Percentiles rank a stretch among this genome's conserved stretches.
phyloP scores from a whole-genome alignment of 92 coral and sea anemone species.

The Siderastrea radians region DNA sequence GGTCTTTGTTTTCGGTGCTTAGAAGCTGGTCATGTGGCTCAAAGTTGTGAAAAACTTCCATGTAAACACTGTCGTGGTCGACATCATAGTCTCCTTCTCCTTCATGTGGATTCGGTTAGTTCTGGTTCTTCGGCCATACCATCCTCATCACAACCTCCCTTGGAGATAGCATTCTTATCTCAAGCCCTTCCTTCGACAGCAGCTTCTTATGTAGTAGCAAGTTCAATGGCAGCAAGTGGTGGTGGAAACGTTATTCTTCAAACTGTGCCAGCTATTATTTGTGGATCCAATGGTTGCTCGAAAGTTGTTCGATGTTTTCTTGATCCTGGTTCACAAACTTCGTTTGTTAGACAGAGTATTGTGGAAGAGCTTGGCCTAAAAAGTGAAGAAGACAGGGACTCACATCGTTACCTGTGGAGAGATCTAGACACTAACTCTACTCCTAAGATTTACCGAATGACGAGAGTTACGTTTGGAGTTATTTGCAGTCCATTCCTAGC shows the following conservation, averaged over 20 bases:
- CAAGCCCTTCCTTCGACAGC: not conserved
- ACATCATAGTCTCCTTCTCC: no score
- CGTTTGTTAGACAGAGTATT: no score
- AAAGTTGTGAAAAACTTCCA: no score
- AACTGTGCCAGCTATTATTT: constrained; percentile 38
- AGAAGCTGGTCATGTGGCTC: no score
- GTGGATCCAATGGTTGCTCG: constrained; percentile 27
- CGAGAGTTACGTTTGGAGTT: constrained; percentile 21
- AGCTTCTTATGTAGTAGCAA: not conserved
- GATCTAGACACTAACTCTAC: constrained; percentile 22
- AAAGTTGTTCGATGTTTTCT: constrained; percentile 46
- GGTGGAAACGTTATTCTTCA: constrained; percentile 33
- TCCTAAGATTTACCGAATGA: constrained; percentile 28
- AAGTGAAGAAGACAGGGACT: constrained; percentile 27
- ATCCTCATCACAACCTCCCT: no score
- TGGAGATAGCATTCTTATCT: not conserved
- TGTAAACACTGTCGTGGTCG: no score
- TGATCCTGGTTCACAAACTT: constrained; percentile 35
- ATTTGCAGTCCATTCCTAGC: not conserved
- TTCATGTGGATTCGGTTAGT: no score
- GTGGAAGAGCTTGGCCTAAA: not conserved
- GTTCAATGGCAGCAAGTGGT: not conserved
- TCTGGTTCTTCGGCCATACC: no score
- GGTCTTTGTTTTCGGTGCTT: no score
- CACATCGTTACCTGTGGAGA: constrained; percentile 61